Conservation (phyloP, 2,797 vertebrate species). For the Sandelia bainsii region DNA sequence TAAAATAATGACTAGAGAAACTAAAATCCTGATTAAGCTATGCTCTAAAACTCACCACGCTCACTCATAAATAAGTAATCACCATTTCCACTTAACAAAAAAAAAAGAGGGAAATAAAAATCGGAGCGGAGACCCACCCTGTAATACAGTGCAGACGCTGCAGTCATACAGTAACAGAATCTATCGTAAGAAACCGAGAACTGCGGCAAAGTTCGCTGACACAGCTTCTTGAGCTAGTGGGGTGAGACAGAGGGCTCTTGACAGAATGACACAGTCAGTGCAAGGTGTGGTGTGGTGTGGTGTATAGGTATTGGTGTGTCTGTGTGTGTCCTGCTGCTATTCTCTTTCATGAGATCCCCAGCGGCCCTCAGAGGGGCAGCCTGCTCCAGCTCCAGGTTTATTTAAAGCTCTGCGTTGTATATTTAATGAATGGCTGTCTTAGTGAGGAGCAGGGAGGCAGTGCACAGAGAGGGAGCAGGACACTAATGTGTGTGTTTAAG, state of each 20-base stretch:
- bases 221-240: slow-evolving; percentile 47
- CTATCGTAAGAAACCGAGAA: slow-evolving; percentile 52
- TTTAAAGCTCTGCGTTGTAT: slow-evolving; percentile 82
- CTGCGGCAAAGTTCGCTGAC: slow-evolving; percentile 54
- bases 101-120: slow-evolving; percentile 3
- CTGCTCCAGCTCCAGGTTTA: slow-evolving; percentile 71
- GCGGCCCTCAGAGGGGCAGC: slow-evolving; percentile 52
- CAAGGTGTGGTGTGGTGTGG: slow-evolving; percentile 34
- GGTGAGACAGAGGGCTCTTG: slow-evolving; percentile 42
- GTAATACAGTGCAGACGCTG: slow-evolving; percentile 46
- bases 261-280: slow-evolving; percentile 56
- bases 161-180: slow-evolving; percentile 49
- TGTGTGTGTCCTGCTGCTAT: slow-evolving; percentile 46
- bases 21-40: slow-evolving; percentile 42
- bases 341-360: slow-evolving; percentile 69
- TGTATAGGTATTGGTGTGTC: slow-evolving; percentile 13
- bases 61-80: slow-evolving; percentile 70
- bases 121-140: slow-evolving; percentile 19
- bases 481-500: slow-evolving; percentile 78
- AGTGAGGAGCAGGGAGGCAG: slow-evolving; percentile 57
- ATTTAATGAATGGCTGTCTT: slow-evolving; percentile 82
- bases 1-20: slow-evolving; percentile 42
- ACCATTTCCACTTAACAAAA: slow-evolving; percentile 19
- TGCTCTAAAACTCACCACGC: slow-evolving; percentile 33
- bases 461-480: slow-evolving; percentile 30